Percentiles rank a stretch among this genome's conserved stretches.
Evolutionary conservation across 1,140 invertebrate genomes (phyloP).

Genomic region (Triops longicaudatus): DNA sequence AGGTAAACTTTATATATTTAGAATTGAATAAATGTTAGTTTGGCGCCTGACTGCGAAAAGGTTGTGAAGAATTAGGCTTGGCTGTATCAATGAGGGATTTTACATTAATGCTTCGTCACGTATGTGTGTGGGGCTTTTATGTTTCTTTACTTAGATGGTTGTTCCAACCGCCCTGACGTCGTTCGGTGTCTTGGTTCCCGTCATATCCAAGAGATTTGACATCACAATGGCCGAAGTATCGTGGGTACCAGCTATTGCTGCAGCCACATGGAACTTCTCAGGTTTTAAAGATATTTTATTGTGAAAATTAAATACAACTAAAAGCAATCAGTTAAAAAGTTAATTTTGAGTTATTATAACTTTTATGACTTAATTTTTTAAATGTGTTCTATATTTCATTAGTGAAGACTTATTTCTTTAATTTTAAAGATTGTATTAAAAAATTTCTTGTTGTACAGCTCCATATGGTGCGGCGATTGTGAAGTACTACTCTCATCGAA

Average conservation of each 20-base stretch:
- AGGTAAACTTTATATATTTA: too few species aligned
- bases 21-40: too few species aligned
- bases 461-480: constrained; percentile 21
- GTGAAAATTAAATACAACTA: too few species aligned
- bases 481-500: constrained; percentile 27
- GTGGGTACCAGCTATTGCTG: constrained; percentile 29
- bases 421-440: not conserved
- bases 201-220: constrained; percentile 13
- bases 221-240: constrained; percentile 25
- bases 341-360: too few species aligned
- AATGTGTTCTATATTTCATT: too few species aligned
- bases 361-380: too few species aligned
- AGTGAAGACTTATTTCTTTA: too few species aligned
- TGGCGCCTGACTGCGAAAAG: too few species aligned
- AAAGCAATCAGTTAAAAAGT: too few species aligned
- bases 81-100: not conserved
- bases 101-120: not conserved
- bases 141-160: constrained; percentile 18
- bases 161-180: constrained; percentile 26
- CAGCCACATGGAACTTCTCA: constrained; percentile 23
- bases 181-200: constrained; percentile 28
- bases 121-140: not conserved
- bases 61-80: too few species aligned
- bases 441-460: constrained; percentile 19
- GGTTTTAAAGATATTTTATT: constrained; percentile 20